Conservation (phyloP, 92 coral and sea anemone genomes). For the Montipora capitata region DNA sequence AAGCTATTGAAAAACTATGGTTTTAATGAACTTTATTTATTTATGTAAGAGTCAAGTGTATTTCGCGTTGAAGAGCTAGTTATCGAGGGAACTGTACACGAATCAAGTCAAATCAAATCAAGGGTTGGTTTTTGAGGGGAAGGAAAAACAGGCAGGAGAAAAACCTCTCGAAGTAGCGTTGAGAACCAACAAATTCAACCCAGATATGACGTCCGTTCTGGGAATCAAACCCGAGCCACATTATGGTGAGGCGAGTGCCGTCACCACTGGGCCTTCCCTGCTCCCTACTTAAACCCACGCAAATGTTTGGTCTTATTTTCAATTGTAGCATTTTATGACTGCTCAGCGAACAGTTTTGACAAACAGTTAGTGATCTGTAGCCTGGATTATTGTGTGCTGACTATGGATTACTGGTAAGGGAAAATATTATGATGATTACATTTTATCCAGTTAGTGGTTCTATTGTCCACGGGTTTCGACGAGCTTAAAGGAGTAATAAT, state of each 20-base stretch:
- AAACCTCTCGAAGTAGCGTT: too few species aligned
- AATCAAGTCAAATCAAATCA: too few species aligned
- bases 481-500: too few species aligned
- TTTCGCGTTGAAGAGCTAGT: not conserved
- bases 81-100: too few species aligned
- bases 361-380: constrained; percentile 94
- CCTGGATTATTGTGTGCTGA: constrained; percentile 88
- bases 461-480: not conserved
- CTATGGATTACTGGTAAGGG: constrained; percentile 97
- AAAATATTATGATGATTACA: not conserved
- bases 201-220: too few species aligned
- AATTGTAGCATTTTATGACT: constrained; percentile 91
- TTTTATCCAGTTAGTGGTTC: not conserved
- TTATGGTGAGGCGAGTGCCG: too few species aligned
- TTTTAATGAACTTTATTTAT: too few species aligned
- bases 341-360: constrained; percentile 97
- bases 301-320: not conserved
- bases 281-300: not conserved
- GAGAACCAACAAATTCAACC: too few species aligned
- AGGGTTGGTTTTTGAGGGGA: too few species aligned
- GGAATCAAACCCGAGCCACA: too few species aligned
- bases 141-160: too few species aligned
- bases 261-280: too few species aligned
- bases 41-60: not conserved
- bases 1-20: not conserved